These are phyloP conservation scores for Drosophila lowei DNA, from an alignment of 1,140 invertebrate species.

Conservation along the genomic window DNA sequence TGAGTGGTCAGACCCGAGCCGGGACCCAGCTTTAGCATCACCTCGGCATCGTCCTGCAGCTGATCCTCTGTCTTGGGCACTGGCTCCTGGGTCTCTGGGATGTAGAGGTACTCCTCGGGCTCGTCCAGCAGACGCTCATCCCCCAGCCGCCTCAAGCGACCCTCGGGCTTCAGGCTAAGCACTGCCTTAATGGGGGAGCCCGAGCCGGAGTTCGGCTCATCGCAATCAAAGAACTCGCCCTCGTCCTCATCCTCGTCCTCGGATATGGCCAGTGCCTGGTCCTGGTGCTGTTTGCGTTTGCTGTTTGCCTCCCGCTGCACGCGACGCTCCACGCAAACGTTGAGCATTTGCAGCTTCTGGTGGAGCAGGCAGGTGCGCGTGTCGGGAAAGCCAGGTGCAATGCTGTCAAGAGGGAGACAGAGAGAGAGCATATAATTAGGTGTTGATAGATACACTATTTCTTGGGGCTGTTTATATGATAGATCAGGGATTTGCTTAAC, in stretches of 20 bases:
- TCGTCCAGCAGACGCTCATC: conserved; percentile 87
- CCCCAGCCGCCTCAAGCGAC: conserved; percentile 88
- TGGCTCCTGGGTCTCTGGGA: conserved; percentile 96
- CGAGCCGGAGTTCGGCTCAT: conserved; percentile 84
- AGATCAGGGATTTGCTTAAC: no score
- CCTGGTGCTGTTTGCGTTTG: conserved; percentile 47
- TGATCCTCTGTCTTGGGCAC: conserved; percentile 99
- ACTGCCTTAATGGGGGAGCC: conserved; percentile 84
- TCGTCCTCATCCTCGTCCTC: conserved; percentile 89
- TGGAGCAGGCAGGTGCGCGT: conserved; percentile 94
- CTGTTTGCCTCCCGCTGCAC: conserved; percentile 85
- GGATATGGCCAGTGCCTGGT: conserved; percentile 70
- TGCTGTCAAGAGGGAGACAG: conserved; percentile 83
- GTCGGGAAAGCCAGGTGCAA: conserved; percentile 91
- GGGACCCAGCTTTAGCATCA: conserved; percentile 93
- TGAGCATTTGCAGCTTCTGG: conserved; percentile 98
- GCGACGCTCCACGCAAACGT: conserved; percentile 95
- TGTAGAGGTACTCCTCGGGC: conserved; percentile 89
- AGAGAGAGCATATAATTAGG: background rate
- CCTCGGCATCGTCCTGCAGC: conserved; percentile 95
- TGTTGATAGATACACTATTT: conserved; percentile 13
- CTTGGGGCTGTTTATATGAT: conserved; percentile 1
- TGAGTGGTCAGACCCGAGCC: conserved; percentile 92
- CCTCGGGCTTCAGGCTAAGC: conserved; percentile 87
- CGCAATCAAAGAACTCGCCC: conserved; percentile 95